Conservation (phyloP, 2,888 invertebrate genomes). For the Hololepta plana region DNA sequence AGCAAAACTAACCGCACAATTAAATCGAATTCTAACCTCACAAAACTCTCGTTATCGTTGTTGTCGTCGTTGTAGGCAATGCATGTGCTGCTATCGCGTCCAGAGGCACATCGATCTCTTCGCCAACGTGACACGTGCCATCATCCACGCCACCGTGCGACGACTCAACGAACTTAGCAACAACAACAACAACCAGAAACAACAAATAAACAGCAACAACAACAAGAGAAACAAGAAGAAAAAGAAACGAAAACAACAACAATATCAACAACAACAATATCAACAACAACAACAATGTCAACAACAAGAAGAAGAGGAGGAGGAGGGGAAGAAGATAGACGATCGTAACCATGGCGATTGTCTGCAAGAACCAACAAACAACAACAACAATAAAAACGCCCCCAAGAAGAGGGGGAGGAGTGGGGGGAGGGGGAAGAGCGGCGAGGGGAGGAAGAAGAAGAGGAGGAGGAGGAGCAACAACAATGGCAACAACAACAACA, state of each 20-base stretch:
- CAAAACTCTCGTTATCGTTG: too few relatives aligned
- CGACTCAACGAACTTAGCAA: conserved; percentile 53
- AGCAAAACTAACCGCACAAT: too few relatives aligned
- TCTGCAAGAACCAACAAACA: too few relatives aligned
- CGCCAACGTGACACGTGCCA: conserved; percentile 73
- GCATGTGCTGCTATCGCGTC: conserved; percentile 89
- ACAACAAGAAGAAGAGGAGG: too few relatives aligned
- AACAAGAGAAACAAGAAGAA: too few relatives aligned
- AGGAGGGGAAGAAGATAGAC: too few relatives aligned
- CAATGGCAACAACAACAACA: too few relatives aligned
- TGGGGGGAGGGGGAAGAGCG: conserved; percentile 16
- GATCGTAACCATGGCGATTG: too few relatives aligned
- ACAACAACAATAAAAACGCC: background rate
- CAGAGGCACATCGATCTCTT: conserved; percentile 83
- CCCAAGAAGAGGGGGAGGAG: conserved; percentile 15
- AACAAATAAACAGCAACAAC: too few relatives aligned
- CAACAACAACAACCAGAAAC: too few relatives aligned
- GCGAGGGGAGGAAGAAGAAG: conserved; percentile 20
- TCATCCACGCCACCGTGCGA: conserved; percentile 66
- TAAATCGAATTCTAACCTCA: too few relatives aligned
- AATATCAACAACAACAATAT: conserved; percentile 11
- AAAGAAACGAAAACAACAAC: conserved; percentile 9
- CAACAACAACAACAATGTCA: too few relatives aligned
- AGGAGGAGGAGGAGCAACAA: conserved; percentile 18
- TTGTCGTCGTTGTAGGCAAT: conserved; percentile 51